Evolutionary conservation across 2,888 invertebrate species (phyloP), one percentile per base, ranked within the genome.

Genomic region (Zeuzera pyrina): DNA sequence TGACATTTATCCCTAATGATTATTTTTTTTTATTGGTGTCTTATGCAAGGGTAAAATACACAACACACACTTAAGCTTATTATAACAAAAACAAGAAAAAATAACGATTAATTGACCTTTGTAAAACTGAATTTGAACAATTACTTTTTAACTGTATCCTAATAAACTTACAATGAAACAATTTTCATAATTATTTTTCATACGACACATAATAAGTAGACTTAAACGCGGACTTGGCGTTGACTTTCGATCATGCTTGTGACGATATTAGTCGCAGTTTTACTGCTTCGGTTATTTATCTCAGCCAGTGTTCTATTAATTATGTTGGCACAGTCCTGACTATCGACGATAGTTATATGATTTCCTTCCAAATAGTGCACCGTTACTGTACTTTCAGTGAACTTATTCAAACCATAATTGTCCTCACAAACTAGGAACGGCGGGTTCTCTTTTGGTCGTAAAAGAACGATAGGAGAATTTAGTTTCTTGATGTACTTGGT

Each of bases 361-460:
- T 90, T 89, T 6, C 92, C 93, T 50, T 91, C 90, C n/a, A 91
- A 71, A 28, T 83, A 85, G 47, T 87, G 85, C 0, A 91, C 72
- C 1, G 84, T 81, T 0, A 91, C 84, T 2, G 77, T 76, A 0
- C 81, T 77, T 14, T 84, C 83, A 0, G 88, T 88, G 14, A 85
- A 59, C 57, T 85, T 83, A 1, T 86, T 84, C 0, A 92, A 60
- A 11, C 88, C 88, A 47, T 92, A 91, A 53, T 91, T 90, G 15
- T 89, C 87, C 30, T 87, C 86, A 2, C 86, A 57, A 0, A 78
- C 73, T 7, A 85, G 57, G n/a, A 85, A 49, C 0, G 85, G 65
- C 0, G 85, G 78, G 11, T 58, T 68, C 13, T 86, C 84, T n/a
- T 86, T 86, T 0, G 91, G 90, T 38, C 89, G 86, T 1, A 91